phyloP scores from a whole-genome alignment of 2,113 vertebrate species.

The Taxidea taxus region DNA sequence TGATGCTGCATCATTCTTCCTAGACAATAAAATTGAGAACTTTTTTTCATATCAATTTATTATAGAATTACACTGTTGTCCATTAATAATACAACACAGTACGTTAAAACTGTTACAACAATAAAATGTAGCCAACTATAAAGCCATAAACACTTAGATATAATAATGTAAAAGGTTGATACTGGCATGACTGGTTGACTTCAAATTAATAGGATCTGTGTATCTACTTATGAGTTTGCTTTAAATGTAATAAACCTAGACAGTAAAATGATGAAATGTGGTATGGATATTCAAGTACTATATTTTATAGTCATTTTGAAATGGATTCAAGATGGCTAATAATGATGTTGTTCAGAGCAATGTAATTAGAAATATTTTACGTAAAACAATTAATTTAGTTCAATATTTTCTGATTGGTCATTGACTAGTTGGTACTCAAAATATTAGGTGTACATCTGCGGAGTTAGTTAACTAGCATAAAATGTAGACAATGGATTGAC shows the following conservation, averaged over 20 bases:
- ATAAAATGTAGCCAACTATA: background rate
- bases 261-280: background rate
- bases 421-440: background rate
- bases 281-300: background rate
- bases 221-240: background rate
- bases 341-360: background rate
- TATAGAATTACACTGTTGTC: background rate
- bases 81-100: background rate
- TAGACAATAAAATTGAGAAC: background rate
- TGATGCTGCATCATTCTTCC: background rate
- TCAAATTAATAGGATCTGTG: background rate
- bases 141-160: background rate
- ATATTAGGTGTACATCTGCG: background rate
- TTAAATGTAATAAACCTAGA: background rate
- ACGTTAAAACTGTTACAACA: background rate
- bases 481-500: background rate
- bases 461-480: background rate
- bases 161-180: background rate
- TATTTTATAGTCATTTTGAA: background rate
- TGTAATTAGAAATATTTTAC: background rate
- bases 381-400: slow-evolving; percentile 21
- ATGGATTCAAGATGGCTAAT: background rate
- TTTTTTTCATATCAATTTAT: background rate
- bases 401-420: background rate
- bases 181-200: background rate